Percentiles rank a stretch among this genome's conserved stretches.
phyloP scores from a whole-genome alignment of 2,113 vertebrate genomes.

The Axis porcinus region DNA sequence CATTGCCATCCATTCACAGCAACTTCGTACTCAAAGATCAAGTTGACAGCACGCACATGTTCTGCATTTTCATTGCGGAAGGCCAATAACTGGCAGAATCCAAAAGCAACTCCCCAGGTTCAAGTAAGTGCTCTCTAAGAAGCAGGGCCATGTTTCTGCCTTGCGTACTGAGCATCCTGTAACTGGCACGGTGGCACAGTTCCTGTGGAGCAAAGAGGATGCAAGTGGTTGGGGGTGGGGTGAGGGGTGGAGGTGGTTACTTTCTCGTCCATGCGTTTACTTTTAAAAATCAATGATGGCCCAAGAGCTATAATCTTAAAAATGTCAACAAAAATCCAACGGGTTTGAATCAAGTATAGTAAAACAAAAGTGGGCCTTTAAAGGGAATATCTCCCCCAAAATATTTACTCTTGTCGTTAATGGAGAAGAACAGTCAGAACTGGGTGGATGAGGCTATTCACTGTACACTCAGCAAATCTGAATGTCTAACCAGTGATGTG shows the following conservation, averaged over 20 bases:
- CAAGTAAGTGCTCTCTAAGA: neutral
- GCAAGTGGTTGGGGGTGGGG: neutral
- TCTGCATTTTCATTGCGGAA: constrained; percentile 39
- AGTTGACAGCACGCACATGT: neutral
- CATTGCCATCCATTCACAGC: constrained; percentile 27
- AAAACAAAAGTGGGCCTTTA: neutral
- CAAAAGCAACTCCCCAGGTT: constrained; percentile 6
- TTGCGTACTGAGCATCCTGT: neutral
- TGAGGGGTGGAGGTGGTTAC: accelerated
- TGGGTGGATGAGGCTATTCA: neutral
- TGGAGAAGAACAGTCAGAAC: neutral
- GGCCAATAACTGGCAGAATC: neutral
- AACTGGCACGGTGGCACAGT: neutral
- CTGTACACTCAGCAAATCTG: neutral
- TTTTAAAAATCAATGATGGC: neutral
- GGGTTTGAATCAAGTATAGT: neutral
- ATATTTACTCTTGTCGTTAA: neutral
- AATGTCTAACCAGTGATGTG: neutral
- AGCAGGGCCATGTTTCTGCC: neutral
- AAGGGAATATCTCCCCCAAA: neutral
- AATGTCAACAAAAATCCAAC: neutral
- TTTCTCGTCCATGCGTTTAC: neutral
- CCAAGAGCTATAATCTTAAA: neutral
- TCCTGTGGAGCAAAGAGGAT: neutral
- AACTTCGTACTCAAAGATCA: constrained; percentile 10